phyloP scores from a whole-genome alignment of 2,888 invertebrate species.

The Trissolcus brochymenae region DNA sequence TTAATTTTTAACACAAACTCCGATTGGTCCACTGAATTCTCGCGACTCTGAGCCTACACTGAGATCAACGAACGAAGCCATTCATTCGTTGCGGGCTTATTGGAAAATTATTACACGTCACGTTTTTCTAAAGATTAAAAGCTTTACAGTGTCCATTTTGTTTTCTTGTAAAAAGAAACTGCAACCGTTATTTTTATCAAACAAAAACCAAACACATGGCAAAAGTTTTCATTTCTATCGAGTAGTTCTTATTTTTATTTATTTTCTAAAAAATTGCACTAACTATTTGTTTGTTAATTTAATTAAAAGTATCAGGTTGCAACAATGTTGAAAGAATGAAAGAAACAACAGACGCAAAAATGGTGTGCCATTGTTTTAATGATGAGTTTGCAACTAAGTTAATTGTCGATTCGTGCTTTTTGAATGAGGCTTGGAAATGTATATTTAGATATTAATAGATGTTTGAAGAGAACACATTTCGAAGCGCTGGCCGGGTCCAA shows the following conservation, averaged over 20 bases:
- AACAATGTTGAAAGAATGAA: no score
- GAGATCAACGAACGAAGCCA: constrained; percentile 20
- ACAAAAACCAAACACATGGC: no score
- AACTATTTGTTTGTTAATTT: not conserved
- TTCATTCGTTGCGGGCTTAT: constrained; percentile 12
- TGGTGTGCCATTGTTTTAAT: constrained; percentile 11
- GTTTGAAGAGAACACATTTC: constrained; percentile 9
- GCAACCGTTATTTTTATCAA: not conserved
- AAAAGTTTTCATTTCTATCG: no score
- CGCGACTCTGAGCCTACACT: constrained; percentile 1
- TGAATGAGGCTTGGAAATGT: constrained; percentile 1
- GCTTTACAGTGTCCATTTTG: no score
- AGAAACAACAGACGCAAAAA: no score
- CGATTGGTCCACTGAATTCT: constrained; percentile 27
- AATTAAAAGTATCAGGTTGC: no score
- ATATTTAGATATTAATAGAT: constrained; percentile 27
- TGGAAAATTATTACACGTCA: constrained; percentile 28
- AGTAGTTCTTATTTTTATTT: not conserved
- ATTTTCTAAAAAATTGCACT: not conserved
- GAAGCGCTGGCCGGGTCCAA: not conserved
- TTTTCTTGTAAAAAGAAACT: not conserved
- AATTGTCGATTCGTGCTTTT: constrained; percentile 31
- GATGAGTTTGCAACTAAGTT: constrained; percentile 31
- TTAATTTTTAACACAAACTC: constrained; percentile 12
- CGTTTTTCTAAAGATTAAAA: constrained; percentile 7